Evolutionary conservation across 64 coral and sea anemone genomes (phyloP).

Genomic region (Montipora efflorescens): DNA sequence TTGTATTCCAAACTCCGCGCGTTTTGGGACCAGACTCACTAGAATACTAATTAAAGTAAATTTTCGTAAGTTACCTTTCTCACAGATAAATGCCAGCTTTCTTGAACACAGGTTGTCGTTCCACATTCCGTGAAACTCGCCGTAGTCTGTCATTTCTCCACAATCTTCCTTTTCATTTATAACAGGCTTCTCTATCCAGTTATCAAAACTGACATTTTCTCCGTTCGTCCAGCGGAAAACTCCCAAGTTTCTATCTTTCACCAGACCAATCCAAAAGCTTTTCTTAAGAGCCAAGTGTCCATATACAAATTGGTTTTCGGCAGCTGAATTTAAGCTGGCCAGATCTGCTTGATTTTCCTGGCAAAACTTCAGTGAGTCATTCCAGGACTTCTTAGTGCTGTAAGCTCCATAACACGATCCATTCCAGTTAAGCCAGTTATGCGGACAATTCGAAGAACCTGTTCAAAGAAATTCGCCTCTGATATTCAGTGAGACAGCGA

Average conservation of each 20-base stretch:
- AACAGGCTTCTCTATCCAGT: conserved; percentile 15
- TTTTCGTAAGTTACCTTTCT: conserved; percentile 24
- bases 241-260: background rate
- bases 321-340: conserved; percentile 19
- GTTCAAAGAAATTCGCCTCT: background rate
- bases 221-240: conserved; percentile 26
- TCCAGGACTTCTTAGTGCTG: conserved; percentile 14
- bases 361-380: background rate
- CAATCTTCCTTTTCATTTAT: conserved; percentile 2
- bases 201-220: background rate
- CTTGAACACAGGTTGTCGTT: conserved; percentile 21
- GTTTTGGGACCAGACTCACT: too few relatives aligned
- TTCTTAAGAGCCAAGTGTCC: conserved; percentile 11
- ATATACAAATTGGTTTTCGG: conserved; percentile 11
- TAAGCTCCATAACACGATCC: conserved; percentile 35
- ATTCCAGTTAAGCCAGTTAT: conserved; percentile 4
- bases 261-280: conserved; percentile 39
- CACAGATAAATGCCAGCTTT: conserved; percentile 38
- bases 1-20: too few relatives aligned
- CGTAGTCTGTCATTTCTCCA: conserved; percentile 50
- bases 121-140: background rate
- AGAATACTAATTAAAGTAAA: too few relatives aligned
- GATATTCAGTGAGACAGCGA: too few relatives aligned
- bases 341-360: conserved; percentile 4
- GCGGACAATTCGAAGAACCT: conserved; percentile 5